Evolutionary conservation across 2,113 vertebrate genomes (phyloP), one percentile per base, ranked within the genome.

Genomic region (Tupaia chinensis): DNA sequence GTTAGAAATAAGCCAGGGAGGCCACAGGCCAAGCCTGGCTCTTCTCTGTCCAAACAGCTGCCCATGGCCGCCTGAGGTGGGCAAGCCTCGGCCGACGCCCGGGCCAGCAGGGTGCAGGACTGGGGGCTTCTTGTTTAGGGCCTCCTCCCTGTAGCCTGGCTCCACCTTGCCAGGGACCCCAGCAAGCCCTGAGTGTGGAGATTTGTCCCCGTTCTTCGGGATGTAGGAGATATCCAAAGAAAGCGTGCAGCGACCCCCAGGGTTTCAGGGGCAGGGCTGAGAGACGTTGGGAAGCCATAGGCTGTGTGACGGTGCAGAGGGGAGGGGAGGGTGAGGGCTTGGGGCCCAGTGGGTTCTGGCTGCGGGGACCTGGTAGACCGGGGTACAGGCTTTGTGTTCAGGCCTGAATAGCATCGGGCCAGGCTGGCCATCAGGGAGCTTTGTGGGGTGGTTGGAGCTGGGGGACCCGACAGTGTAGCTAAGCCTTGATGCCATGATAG

Each of bases 21-120:
- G 96, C 69, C 72, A 1, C 10, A 3, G 81, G 83, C 53, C 14
- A 2, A 14, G 73, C 88, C 53, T 0, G 60, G 19, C 32, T 1
- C 32, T 11, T 14, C 69, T 89, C 89, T 97, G 95, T 96, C 92
- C 77, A 96, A 96, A 97, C 73, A 2, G n/a, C 10, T 5, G 58
- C 63, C 78, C 12, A 0, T 74, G 20, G 25, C 1, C 2, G 17
- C 85, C 86, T 20, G 44, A 27, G n/a, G 1, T 44, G 22, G 17
- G 25, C 22, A 14, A 9, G 19, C 23, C 29, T n/a, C 23, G 65
- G 13, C 27, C 65, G 2, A 22, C 10, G 56, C 44, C 68, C 9
- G 5, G 54, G 8, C 29, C n/a, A 19, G 22, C 22, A 5, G 54
- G 6, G 13, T 8, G 15, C 10, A 15, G 78, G 77, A 32, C 17